Conservation (phyloP, 1,140 invertebrate species). For the Palaemon carinicauda region DNA sequence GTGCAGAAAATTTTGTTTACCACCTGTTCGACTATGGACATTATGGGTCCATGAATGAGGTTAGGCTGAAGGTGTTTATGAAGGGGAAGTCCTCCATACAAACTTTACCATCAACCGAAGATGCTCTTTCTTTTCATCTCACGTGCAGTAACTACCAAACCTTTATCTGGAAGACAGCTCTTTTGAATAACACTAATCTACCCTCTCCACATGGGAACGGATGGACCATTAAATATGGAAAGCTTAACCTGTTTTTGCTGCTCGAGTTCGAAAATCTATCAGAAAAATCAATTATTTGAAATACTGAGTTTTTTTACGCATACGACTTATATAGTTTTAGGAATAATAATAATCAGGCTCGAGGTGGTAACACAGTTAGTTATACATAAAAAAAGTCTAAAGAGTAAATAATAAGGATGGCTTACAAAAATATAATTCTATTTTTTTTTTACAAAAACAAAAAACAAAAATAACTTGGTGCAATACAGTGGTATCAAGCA, state of each 20-base stretch:
- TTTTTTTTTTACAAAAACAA: too few species aligned
- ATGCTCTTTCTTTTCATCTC: constrained; percentile 18
- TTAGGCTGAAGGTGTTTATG: neutral
- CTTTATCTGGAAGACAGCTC: neutral
- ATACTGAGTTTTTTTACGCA: too few species aligned
- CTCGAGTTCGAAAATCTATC: too few species aligned
- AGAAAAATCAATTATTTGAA: too few species aligned
- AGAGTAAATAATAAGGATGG: too few species aligned
- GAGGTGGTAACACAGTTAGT: too few species aligned
- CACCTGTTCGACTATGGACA: neutral
- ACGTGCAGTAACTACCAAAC: neutral
- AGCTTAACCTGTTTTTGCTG: neutral
- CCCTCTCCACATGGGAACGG: neutral
- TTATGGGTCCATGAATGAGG: neutral
- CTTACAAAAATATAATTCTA: too few species aligned
- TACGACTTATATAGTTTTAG: too few species aligned
- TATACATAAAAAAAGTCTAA: too few species aligned
- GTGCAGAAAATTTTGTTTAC: constrained; percentile 19
- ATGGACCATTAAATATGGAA: constrained; percentile 8
- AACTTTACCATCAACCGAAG: neutral
- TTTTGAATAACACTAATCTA: neutral
- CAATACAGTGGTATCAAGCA: too few species aligned
- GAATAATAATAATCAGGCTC: too few species aligned
- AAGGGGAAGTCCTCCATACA: neutral
- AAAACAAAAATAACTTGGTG: too few species aligned